These are phyloP conservation scores for Drosophila cardini DNA, from an alignment of 1,140 invertebrate species.

Conservation along the genomic window DNA sequence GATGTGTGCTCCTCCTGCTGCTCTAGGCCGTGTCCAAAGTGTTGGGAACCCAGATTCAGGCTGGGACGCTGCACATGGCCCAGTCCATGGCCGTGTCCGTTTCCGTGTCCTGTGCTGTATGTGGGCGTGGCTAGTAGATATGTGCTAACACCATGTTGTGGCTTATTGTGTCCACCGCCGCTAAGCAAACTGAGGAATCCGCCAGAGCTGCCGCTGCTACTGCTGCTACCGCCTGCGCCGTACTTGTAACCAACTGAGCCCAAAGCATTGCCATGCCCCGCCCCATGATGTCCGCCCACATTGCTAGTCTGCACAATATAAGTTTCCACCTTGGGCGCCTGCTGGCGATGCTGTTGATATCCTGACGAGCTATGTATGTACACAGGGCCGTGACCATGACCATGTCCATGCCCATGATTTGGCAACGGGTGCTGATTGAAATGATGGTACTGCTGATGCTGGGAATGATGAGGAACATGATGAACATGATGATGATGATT, in stretches of 20 bases:
- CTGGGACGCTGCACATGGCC: constrained; percentile 12
- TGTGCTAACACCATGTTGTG: constrained; percentile 36
- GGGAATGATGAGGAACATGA: constrained; percentile 16
- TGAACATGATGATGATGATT: constrained; percentile 20
- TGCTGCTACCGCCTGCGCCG: constrained; percentile 13
- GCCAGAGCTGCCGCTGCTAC: neutral
- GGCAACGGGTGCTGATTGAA: constrained; percentile 5
- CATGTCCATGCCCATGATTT: constrained; percentile 9
- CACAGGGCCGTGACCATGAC: constrained; percentile 28
- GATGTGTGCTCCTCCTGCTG: constrained; percentile 35
- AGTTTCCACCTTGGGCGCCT: constrained; percentile 66
- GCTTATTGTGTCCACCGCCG: constrained; percentile 44
- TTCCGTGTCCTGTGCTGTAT: constrained; percentile 10
- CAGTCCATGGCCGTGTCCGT: constrained; percentile 1
- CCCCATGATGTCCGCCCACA: constrained; percentile 1
- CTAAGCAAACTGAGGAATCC: constrained; percentile 21
- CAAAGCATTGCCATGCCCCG: neutral
- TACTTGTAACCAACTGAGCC: constrained; percentile 2
- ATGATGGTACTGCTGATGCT: constrained; percentile 20
- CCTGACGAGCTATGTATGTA: constrained; percentile 21
- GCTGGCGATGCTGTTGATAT: constrained; percentile 35
- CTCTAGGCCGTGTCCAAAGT: constrained; percentile 39
- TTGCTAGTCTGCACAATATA: constrained; percentile 68
- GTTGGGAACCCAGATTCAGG: constrained; percentile 1
- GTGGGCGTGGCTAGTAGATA: constrained; percentile 57